These are phyloP conservation scores for Catostylus mosaicus DNA, from an alignment of 30 jellyfish, hydroid and myxozoan genomes.

Conservation along the genomic window DNA sequence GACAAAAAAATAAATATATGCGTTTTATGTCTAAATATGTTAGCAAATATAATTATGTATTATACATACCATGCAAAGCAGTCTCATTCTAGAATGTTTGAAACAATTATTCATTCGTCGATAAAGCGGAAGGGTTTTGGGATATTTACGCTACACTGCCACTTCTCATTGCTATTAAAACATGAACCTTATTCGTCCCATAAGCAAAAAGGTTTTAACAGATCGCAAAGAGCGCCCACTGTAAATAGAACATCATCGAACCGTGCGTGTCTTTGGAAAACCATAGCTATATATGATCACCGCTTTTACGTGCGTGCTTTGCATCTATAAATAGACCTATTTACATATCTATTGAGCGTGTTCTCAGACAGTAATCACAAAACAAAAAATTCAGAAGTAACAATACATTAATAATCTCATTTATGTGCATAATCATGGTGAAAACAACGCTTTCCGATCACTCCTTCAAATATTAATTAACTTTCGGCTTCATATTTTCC, in stretches of 20 bases:
- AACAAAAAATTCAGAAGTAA: constrained; percentile 13
- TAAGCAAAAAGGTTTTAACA: background rate
- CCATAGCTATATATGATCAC: constrained; percentile 8
- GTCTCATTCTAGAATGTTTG: background rate
- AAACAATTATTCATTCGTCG: background rate
- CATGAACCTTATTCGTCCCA: background rate
- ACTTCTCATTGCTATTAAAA: background rate
- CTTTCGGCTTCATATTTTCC: background rate
- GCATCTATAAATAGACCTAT: constrained; percentile 53
- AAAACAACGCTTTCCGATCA: constrained; percentile 17
- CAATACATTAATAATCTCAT: constrained; percentile 28
- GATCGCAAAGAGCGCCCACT: background rate
- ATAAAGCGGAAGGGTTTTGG: background rate
- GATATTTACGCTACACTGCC: no score
- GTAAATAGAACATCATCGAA: background rate
- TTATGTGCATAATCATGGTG: constrained; percentile 10
- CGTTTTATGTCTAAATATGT: no score
- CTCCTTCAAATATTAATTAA: constrained; percentile 28
- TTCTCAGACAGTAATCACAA: constrained; percentile 31
- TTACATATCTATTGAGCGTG: constrained; percentile 48
- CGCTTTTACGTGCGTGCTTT: constrained; percentile 10
- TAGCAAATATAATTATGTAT: background rate
- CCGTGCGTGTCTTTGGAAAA: constrained; percentile 1
- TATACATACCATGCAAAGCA: background rate
- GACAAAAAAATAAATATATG: no score